These are phyloP conservation scores for Acropora yongei DNA, from an alignment of 64 coral and sea anemone species.

Conservation along the genomic window DNA sequence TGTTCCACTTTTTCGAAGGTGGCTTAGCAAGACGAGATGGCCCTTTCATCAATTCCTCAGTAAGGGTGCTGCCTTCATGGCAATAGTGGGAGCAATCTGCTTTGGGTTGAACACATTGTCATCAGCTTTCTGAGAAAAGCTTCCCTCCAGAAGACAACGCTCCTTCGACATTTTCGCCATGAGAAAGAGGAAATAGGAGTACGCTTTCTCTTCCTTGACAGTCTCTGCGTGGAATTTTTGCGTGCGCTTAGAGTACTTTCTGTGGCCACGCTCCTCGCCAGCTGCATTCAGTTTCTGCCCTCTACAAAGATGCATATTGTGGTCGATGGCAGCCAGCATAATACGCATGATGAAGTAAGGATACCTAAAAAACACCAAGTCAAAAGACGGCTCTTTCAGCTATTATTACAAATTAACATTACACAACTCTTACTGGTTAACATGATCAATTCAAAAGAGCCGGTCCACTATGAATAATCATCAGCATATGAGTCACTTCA, in stretches of 20 bases:
- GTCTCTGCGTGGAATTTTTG: conserved; percentile 39
- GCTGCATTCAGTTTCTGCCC: conserved; percentile 1
- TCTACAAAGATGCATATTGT: conserved; percentile 41
- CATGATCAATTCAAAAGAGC: neutral
- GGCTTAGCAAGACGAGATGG: conserved; percentile 17
- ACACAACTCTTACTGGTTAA: conserved; percentile 11
- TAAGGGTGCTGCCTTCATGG: conserved; percentile 36
- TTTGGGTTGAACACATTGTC: conserved; percentile 31
- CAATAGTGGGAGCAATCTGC: conserved; percentile 38
- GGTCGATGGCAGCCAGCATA: conserved; percentile 44
- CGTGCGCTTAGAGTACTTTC: conserved; percentile 39
- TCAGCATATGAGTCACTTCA: neutral
- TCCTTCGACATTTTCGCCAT: conserved; percentile 19
- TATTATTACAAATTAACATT: neutral
- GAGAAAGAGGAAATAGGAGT: conserved; percentile 24
- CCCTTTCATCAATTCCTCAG: conserved; percentile 39
- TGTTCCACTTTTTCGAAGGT: neutral
- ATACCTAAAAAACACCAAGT: conserved; percentile 16
- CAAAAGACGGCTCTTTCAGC: neutral
- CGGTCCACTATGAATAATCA: neutral
- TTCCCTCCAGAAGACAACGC: neutral
- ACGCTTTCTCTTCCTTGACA: conserved; percentile 40
- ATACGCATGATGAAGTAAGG: conserved; percentile 43
- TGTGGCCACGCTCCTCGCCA: conserved; percentile 20
- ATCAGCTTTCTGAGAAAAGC: conserved; percentile 4